phyloP scores from a whole-genome alignment of 2,888 invertebrate genomes.

The Isotomurus palustris region DNA sequence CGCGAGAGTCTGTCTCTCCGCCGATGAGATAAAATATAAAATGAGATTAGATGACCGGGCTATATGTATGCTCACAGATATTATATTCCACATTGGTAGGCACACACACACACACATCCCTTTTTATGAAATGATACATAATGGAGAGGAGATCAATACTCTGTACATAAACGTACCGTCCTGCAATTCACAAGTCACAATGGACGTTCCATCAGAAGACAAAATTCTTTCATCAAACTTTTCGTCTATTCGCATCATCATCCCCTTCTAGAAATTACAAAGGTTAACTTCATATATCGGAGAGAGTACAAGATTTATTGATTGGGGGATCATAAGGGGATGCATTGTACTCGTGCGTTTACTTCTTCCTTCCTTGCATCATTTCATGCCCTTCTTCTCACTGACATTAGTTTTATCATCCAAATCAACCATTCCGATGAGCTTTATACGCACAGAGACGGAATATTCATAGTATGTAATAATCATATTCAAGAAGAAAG shows the following conservation, averaged over 20 bases:
- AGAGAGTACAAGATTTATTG: background rate
- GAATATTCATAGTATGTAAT: too few species aligned
- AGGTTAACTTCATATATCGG: too few species aligned
- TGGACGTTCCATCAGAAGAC: background rate
- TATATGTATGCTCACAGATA: background rate
- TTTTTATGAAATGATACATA: conserved; percentile 11
- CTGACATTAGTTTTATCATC: too few species aligned
- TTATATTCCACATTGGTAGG: conserved; percentile 5
- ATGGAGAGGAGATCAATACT: conserved; percentile 2
- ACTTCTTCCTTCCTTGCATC: background rate
- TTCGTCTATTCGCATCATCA: background rate
- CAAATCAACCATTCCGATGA: too few species aligned
- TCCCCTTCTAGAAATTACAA: too few species aligned
- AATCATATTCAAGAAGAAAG: too few species aligned
- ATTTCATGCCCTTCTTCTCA: background rate
- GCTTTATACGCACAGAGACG: too few species aligned
- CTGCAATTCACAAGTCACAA: too few species aligned
- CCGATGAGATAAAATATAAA: conserved; percentile 15
- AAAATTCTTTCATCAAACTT: background rate
- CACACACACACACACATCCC: background rate
- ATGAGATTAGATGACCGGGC: conserved; percentile 12
- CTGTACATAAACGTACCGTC: too few species aligned
- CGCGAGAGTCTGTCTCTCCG: background rate
- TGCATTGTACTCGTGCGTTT: background rate
- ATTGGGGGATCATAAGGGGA: background rate